Base-by-base conservation (phyloP, 2,797 vertebrate species). In the Pantherophis vulpinus region DNA sequence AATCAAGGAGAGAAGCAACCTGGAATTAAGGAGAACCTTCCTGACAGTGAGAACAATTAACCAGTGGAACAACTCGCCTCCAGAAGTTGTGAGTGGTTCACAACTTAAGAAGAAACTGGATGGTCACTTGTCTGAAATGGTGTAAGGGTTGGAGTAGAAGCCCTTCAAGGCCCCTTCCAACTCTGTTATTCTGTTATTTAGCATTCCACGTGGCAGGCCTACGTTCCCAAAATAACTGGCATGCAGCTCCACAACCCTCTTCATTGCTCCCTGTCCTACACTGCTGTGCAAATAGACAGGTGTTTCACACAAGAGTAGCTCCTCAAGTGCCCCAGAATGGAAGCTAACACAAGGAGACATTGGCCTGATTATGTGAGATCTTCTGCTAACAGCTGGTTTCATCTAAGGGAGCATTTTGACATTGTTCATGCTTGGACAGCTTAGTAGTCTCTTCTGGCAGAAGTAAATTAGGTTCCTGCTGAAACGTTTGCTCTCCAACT, bases 401-500 rank as follows among this genome's bases (percentile, higher is more conserved):
- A 94, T 3, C 95, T 87, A 94, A 96, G 95, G 90, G 95, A 96
- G 86, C 37, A 54, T 94, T 95, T 95, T 96, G 96, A 97, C 91
- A 95, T 74, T 92, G 90, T 96, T 96, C 95, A 96, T 96, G 95
- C 96, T 97, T 96, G 94, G 96, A 94, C 79, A 97, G 88, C 86
- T 95, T 97, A 97, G 97, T 95, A 95, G 96, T 94, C 96, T 96
- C 94, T 96, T 97, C 96, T 95, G 92, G 96, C 95, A 97, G 94
- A 95, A 97, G 94, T 95, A 97, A 98, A 98, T 96, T 97, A 95
- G 94, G 94, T 97, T 97, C 96, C 96, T 96, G 94, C 95, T 97
- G 97, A 96, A 97, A 97, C 87, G 90, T 97, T 98, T 97, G 93
- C 96, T 96, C 94, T 97, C 97, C 97, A 97, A 97, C 94, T 95